These are phyloP conservation scores for Bembecia ichneumoniformis DNA, from an alignment of 2,888 invertebrate species.

Conservation along the genomic window DNA sequence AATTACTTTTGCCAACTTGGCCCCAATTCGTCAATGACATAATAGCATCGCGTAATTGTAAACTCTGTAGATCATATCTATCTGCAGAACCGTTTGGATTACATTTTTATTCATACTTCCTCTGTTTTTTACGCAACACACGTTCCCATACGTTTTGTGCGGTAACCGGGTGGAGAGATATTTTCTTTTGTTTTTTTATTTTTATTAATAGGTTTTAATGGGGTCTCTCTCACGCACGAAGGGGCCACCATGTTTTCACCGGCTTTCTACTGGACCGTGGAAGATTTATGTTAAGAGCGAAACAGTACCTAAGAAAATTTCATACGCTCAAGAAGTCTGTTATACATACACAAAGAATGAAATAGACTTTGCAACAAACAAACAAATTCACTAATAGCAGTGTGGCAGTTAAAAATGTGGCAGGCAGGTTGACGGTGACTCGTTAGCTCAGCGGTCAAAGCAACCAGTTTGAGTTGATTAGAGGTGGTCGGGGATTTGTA, in stretches of 20 bases:
- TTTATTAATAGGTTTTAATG: neutral
- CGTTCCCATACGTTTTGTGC: constrained; percentile 34
- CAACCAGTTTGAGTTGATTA: too few relatives aligned
- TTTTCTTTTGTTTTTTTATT: neutral
- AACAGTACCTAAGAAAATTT: neutral
- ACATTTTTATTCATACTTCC: constrained; percentile 50
- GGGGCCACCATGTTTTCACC: neutral
- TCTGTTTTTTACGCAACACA: constrained; percentile 30
- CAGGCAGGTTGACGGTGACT: too few relatives aligned
- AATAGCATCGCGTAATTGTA: constrained; percentile 15
- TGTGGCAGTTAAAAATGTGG: too few relatives aligned
- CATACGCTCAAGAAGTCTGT: too few relatives aligned
- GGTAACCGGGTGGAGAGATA: neutral
- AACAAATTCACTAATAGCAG: too few relatives aligned
- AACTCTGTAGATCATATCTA: constrained; percentile 18
- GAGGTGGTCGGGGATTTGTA: too few relatives aligned
- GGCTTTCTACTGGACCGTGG: neutral
- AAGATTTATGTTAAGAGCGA: neutral
- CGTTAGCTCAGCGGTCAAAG: too few relatives aligned
- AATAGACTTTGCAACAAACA: too few relatives aligned
- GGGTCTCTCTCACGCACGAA: neutral
- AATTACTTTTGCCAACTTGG: constrained; percentile 18
- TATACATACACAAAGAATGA: too few relatives aligned
- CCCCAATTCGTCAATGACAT: constrained; percentile 18
- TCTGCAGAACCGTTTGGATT: constrained; percentile 23